Percentiles rank a stretch among this genome's conserved stretches.
Conservation (phyloP, 2,797 vertebrate genomes). For the Basileuterus tristriatus region DNA sequence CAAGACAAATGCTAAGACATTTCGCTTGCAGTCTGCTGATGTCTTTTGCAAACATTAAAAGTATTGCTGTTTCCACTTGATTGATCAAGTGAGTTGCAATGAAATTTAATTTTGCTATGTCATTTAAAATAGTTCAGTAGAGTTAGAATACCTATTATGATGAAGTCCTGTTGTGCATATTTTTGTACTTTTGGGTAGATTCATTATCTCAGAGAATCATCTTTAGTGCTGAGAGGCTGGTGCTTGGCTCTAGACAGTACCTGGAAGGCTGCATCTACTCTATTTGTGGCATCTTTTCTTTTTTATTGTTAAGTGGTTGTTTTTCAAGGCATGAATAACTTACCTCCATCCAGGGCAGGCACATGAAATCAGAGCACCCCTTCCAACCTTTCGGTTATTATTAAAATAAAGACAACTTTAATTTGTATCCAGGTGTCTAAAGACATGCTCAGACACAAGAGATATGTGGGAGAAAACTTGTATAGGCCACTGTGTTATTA, state of each 20-base stretch:
- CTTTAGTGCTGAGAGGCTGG: neutral
- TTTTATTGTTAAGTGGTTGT: neutral
- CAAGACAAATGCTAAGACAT: constrained; percentile 21
- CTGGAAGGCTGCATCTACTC: neutral
- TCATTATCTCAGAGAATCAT: neutral
- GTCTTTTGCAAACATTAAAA: constrained; percentile 36
- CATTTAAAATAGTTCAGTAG: neutral
- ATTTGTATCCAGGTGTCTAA: neutral
- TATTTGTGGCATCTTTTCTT: neutral
- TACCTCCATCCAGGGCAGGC: neutral
- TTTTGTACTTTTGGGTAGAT: neutral
- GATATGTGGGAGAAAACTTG: neutral
- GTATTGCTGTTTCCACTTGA: constrained; percentile 42
- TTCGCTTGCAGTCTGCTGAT: neutral
- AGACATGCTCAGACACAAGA: neutral
- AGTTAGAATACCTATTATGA: neutral
- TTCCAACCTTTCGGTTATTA: neutral
- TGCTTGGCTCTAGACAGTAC: neutral
- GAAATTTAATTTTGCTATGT: constrained; percentile 14
- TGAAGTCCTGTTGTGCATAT: neutral
- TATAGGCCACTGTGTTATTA: neutral
- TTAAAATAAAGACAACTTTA: neutral
- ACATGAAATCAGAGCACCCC: neutral
- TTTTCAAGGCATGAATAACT: neutral
- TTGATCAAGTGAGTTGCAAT: constrained; percentile 37